A percentile compares a stretch with the other conserved stretches of the same genome.
These are phyloP conservation scores for Lutjanus argentimaculatus DNA, from an alignment of 2,797 vertebrate species.

Conservation along the genomic window DNA sequence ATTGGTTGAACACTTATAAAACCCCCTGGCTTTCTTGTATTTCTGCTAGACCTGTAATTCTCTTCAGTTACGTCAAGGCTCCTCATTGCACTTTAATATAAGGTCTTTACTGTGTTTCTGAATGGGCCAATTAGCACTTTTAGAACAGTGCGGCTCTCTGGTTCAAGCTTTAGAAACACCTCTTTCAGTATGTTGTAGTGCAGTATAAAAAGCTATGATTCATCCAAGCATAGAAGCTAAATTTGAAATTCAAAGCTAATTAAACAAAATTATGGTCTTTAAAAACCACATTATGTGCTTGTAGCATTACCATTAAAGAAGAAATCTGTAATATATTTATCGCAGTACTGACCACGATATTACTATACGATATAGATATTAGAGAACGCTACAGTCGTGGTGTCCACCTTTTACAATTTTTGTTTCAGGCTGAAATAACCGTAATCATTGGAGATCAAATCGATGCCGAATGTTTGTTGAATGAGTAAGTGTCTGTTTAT, in stretches of 20 bases:
- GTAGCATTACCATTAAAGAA: slow-evolving; percentile 8
- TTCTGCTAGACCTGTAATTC: slow-evolving; percentile 49
- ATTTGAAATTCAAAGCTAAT: slow-evolving; percentile 74
- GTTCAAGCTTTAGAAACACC: slow-evolving; percentile 44
- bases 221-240: slow-evolving; percentile 33
- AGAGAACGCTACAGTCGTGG: too few relatives aligned
- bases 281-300: slow-evolving; percentile 1
- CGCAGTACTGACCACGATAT: too few relatives aligned
- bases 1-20: slow-evolving; percentile 60
- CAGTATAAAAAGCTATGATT: slow-evolving; percentile 37
- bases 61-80: slow-evolving; percentile 56
- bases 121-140: slow-evolving; percentile 67
- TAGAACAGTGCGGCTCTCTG: slow-evolving; percentile 44
- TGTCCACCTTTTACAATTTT: too few relatives aligned
- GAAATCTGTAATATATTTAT: too few relatives aligned
- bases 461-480: too few relatives aligned
- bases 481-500: too few relatives aligned
- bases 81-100: slow-evolving; percentile 51
- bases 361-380: too few relatives aligned
- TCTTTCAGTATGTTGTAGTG: neutral
- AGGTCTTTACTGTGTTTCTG: slow-evolving; percentile 62
- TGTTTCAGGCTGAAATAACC: too few relatives aligned
- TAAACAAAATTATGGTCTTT: slow-evolving; percentile 26
- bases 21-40: slow-evolving; percentile 36
- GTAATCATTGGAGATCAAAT: too few relatives aligned